A percentile compares a stretch with the other conserved stretches of the same genome.
Evolutionary conservation across 2,113 vertebrate genomes (phyloP).

Genomic region (Clarias macrocephalus): DNA sequence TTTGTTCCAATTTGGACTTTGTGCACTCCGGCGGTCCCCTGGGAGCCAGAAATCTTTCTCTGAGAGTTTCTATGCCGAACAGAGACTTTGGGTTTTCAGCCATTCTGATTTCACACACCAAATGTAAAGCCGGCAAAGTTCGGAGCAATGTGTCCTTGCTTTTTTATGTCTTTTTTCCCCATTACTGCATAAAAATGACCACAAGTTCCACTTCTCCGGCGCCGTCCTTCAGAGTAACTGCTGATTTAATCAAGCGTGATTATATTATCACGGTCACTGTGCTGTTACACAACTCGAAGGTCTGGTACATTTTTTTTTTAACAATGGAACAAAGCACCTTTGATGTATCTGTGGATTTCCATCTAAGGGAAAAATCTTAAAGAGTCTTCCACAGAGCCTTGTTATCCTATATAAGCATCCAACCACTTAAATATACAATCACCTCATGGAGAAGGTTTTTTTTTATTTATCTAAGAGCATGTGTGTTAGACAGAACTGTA

Average conservation of each 20-base stretch:
- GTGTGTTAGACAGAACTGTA: background rate
- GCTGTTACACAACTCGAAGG: background rate
- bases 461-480: background rate
- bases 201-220: background rate
- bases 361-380: background rate
- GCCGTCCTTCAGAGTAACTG: background rate
- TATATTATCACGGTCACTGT: background rate
- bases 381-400: background rate
- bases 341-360: background rate
- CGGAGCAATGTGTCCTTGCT: background rate
- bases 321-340: background rate
- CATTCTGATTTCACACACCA: background rate
- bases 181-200: background rate
- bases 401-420: background rate
- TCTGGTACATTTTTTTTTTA: background rate
- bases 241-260: slow-evolving; percentile 21
- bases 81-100: slow-evolving; percentile 17
- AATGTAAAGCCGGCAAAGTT: background rate
- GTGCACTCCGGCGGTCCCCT: background rate
- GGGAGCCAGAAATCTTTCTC: background rate
- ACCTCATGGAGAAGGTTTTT: background rate
- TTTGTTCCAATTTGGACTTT: slow-evolving; percentile 6
- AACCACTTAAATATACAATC: background rate
- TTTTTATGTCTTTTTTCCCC: background rate
- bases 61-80: slow-evolving; percentile 11